Base-by-base conservation (phyloP, 1,140 invertebrate species). In the Brachionus manjavacas region DNA sequence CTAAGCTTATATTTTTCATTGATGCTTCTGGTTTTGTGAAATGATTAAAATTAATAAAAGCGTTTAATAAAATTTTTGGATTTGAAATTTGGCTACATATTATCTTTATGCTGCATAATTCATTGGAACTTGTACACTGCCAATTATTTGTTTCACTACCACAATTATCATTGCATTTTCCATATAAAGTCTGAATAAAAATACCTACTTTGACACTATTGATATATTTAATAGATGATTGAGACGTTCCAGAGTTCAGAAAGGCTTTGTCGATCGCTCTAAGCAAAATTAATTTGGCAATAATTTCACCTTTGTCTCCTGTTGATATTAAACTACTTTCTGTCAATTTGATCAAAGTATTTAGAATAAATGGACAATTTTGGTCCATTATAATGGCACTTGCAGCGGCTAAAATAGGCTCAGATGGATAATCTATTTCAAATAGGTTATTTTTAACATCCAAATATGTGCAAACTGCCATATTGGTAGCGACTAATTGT, bases 211-310 rank as follows among this genome's bases (percentile, higher is more conserved):
- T 20, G 12, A 31, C 12, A 25, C 23, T 16, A 25, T 72, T 72
- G 20, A 72, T 16, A 41, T 39, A 72, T n/a, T 72, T 16, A 41
- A 72, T 28, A n/a, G 11, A 14, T 1, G 39, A 16, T 14, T 72
- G 12, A 12, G 12, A 41, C 12, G 23, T 41, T 41, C 12, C 20
- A 28, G 12, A 25, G 25, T 6, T 39, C n/a, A 39, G 12, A 68
- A 2, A 23, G 4, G 25, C 25, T 28, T 68, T 25, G 25, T 68
- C 64, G 12, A 16, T 72, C 12, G 35, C 31, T 16, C 14, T 12
- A 7, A 72, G 14, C n/a, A 72, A n/a, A 41, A 72, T 72, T 72
- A 72, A 72, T 72, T 72, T 72, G 11, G 68, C 68, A 41, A 72
- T 72, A 12, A 41, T 39, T 41, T 72, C 68, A 16, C 68, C 68